Base-by-base conservation (phyloP, 1,140 invertebrate genomes). In the Brachionus paranguensis region DNA sequence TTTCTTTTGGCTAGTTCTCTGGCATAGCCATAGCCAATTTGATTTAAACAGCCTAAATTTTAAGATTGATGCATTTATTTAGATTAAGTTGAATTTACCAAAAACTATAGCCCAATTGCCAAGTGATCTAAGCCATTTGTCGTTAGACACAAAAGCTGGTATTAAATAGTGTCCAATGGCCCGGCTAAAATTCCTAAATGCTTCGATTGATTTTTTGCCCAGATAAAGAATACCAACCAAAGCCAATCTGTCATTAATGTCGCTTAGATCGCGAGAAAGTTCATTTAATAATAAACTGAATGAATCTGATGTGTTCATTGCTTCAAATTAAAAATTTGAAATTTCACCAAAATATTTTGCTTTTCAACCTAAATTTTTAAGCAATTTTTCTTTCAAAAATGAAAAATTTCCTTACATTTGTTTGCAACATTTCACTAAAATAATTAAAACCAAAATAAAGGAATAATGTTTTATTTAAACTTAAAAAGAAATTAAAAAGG, bases 21-120 rank as follows among this genome's bases (percentile, higher is more conserved):
- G 1, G 78, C 50, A 81, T 81, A 81, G 27, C 78, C 53, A 81
- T 27, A 47, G 41, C 78, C 78, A 11, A 81, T 64, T 81, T 60
- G 33, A n/a, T 68, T 81, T 14, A 33, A 14, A 24, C 53, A 60
- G 10, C 78, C 78, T 81, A 24, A 60, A 68, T 33, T 37, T 37
- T 7, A 6, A 37, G 2, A 37, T 37, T 37, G 7, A 37, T 37
- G 33, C 33, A 37, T 37, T 37, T 37, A 37, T 5, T 7, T 37
- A 7, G 33, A 7, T 7, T 37, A 37, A 7, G 0, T 1, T 12
- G 12, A 37, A 41, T 14, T 17, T 60, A 81, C 78, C 78, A 24
- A 47, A 24, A 2, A 81, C 53, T 27, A 81, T 60, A 1, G 78
- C 78, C 78, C 78, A 81, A 47, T 81, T 81, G 10, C 78, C 78